Evolutionary conservation across 2,113 vertebrate genomes (phyloP).

Genomic region (Psophia crepitans): DNA sequence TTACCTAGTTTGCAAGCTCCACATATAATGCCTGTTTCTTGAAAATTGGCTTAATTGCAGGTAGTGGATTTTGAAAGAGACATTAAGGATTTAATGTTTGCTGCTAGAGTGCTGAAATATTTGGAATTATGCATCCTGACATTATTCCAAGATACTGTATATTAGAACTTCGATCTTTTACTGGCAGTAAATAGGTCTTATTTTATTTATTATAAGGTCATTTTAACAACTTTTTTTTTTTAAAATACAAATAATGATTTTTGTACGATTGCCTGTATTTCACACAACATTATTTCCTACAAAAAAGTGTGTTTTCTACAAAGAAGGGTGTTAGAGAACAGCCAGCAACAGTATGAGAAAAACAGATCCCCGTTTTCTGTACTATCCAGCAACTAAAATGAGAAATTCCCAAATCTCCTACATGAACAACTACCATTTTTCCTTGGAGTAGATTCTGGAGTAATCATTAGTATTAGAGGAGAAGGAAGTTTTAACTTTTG

Average conservation of each 20-base stretch:
- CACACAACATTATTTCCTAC: background rate
- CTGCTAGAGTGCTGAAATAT: constrained; percentile 40
- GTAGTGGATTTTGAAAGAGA: background rate
- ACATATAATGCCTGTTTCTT: background rate
- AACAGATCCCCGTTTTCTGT: background rate
- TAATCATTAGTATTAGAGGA: background rate
- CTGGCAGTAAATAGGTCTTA: constrained; percentile 16
- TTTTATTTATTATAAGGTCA: constrained; percentile 48
- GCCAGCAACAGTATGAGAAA: background rate
- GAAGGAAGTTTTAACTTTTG: background rate
- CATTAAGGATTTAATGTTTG: background rate
- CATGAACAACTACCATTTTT: background rate
- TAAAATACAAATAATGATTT: constrained; percentile 39
- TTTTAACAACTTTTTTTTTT: background rate
- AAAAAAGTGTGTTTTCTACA: too few species aligned
- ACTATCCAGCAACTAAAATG: background rate
- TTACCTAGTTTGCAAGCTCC: background rate
- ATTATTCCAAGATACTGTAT: background rate
- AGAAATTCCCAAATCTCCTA: background rate
- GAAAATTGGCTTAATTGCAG: background rate
- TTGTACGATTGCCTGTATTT: background rate
- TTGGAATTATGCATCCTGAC: constrained; percentile 3
- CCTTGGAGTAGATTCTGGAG: background rate
- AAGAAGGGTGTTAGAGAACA: background rate
- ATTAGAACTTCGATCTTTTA: constrained; percentile 45